Evolutionary conservation across 92 coral and sea anemone species (phyloP).

Genomic region (Siderastrea siderea): DNA sequence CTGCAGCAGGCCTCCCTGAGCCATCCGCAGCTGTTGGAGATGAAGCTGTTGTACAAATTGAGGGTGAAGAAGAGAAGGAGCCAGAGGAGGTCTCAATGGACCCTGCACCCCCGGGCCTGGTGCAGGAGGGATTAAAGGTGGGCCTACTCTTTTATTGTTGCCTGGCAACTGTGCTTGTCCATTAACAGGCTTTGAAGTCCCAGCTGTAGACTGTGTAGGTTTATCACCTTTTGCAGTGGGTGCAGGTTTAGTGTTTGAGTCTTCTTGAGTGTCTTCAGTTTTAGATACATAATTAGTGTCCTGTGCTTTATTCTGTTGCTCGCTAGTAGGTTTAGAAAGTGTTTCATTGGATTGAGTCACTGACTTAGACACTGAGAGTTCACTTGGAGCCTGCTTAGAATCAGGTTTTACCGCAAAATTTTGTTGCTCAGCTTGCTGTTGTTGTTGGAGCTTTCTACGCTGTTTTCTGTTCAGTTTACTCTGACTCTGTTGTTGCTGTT

Average conservation of each 20-base stretch:
- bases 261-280: constrained; percentile 37
- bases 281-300: constrained; percentile 24
- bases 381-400: constrained; percentile 50
- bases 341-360: constrained; percentile 27
- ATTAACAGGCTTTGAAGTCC: constrained; percentile 42
- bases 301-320: constrained; percentile 13
- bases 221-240: constrained; percentile 38
- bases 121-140: constrained; percentile 52
- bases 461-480: constrained; percentile 93
- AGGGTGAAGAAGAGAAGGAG: constrained; percentile 87
- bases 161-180: constrained; percentile 49
- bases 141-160: constrained; percentile 42
- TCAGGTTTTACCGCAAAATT: constrained; percentile 39
- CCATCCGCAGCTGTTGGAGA: constrained; percentile 93
- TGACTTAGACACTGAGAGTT: constrained; percentile 25
- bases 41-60: constrained; percentile 90
- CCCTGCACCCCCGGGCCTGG: constrained; percentile 77
- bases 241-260: constrained; percentile 20
- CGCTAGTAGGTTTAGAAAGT: neutral
- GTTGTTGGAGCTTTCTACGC: constrained; percentile 87
- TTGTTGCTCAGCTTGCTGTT: constrained; percentile 61
- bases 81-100: constrained; percentile 83
- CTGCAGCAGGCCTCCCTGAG: constrained; percentile 93
- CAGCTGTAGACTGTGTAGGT: constrained; percentile 23
- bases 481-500: constrained; percentile 71